A percentile compares a stretch with the other conserved stretches of the same genome.
phyloP scores from a whole-genome alignment of 1,140 invertebrate genomes.

The Acromyrmex echinatior region DNA sequence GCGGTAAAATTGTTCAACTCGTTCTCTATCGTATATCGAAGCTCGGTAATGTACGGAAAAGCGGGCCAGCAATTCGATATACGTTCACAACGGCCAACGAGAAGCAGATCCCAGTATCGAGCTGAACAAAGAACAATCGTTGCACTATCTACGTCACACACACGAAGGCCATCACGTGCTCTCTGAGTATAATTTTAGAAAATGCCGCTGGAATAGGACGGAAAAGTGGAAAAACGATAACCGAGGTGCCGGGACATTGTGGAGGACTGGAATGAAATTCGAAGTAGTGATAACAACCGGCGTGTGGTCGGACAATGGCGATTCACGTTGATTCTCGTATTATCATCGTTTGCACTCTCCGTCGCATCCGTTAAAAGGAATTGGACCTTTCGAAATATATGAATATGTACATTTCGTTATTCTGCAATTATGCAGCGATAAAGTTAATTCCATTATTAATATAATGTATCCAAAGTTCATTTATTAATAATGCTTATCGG shows the following conservation, averaged over 20 bases:
- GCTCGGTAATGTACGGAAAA: constrained; percentile 29
- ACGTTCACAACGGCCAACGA: constrained; percentile 25
- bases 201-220: constrained; percentile 58
- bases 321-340: neutral
- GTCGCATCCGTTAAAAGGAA: neutral
- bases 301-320: constrained; percentile 42
- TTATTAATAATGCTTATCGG: constrained; percentile 29
- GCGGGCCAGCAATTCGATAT: constrained; percentile 56
- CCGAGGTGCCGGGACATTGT: constrained; percentile 35
- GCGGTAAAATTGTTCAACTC: constrained; percentile 18
- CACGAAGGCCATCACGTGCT: constrained; percentile 58
- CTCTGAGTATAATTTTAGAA: constrained; percentile 62
- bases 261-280: constrained; percentile 34
- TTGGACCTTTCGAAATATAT: neutral
- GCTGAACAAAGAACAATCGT: constrained; percentile 64
- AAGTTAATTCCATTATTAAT: constrained; percentile 40
- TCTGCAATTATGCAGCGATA: neutral
- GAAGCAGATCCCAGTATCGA: constrained; percentile 53
- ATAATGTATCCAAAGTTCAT: constrained; percentile 27
- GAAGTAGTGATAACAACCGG: constrained; percentile 45
- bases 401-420: neutral
- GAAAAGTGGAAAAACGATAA: constrained; percentile 64
- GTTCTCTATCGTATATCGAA: neutral
- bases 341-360: constrained; percentile 1
- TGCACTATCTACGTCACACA: constrained; percentile 61